Conservation (phyloP, 2,888 invertebrate genomes). For the Melanchra persicariae region DNA sequence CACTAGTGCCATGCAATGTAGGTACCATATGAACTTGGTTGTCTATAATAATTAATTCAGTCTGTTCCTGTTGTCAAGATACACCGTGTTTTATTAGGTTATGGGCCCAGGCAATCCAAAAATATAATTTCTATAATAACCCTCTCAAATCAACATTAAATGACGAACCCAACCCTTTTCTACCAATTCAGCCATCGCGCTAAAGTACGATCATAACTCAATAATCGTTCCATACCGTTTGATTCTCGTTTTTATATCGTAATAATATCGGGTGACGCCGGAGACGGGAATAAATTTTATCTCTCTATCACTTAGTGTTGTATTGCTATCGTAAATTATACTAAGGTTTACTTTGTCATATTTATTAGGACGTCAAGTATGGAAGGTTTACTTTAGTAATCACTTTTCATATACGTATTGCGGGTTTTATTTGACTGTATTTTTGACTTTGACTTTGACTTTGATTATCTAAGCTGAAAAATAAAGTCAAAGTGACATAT, state of each 20-base stretch:
- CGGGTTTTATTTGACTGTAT: constrained; percentile 26
- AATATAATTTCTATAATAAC: background rate
- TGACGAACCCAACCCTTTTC: constrained; percentile 35
- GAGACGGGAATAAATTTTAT: constrained; percentile 75
- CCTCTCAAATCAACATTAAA: constrained; percentile 45
- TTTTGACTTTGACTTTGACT: too few species aligned
- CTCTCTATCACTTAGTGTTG: constrained; percentile 87
- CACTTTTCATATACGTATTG: constrained; percentile 63
- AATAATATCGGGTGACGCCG: constrained; percentile 72
- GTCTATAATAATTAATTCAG: too few species aligned
- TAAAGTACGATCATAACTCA: constrained; percentile 51
- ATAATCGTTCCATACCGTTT: constrained; percentile 63
- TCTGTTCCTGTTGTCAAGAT: too few species aligned
- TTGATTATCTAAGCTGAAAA: too few species aligned
- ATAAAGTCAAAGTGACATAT: too few species aligned
- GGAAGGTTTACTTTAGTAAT: constrained; percentile 69
- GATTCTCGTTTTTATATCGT: constrained; percentile 69
- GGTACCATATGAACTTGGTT: too few species aligned
- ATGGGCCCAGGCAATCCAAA: too few species aligned
- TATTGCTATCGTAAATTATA: constrained; percentile 84
- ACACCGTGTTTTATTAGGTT: too few species aligned
- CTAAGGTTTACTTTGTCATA: constrained; percentile 87
- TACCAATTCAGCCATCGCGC: constrained; percentile 32
- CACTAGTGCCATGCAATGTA: too few species aligned
- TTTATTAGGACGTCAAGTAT: constrained; percentile 78